Conservation (phyloP, 1,140 invertebrate species). For the Aphelinus certus region DNA sequence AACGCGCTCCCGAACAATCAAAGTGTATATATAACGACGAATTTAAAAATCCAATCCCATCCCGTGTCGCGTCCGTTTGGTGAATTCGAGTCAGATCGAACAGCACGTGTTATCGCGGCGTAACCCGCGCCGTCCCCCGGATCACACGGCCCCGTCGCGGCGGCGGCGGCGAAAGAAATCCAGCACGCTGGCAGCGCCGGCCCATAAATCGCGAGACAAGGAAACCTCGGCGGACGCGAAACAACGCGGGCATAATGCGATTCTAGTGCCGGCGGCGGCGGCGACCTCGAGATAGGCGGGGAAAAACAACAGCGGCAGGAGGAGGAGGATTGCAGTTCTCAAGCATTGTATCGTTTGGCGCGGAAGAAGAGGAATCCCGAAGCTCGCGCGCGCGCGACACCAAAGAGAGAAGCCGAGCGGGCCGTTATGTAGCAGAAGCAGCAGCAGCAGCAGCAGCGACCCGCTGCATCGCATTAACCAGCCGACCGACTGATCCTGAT, state of each 20-base stretch:
- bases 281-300: slow-evolving; percentile 23
- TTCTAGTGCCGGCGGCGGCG: neutral
- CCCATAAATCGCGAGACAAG: neutral
- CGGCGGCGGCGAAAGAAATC: neutral
- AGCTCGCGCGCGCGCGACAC: too few species aligned
- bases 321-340: slow-evolving; percentile 38
- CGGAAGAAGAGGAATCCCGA: too few species aligned
- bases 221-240: neutral
- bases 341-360: slow-evolving; percentile 32
- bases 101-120: too few species aligned
- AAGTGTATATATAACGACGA: too few species aligned
- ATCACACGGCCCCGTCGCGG: too few species aligned
- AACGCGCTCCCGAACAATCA: too few species aligned
- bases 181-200: neutral
- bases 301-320: slow-evolving; percentile 30
- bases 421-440: slow-evolving; percentile 37
- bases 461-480: slow-evolving; percentile 64
- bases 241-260: neutral
- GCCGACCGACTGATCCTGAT: slow-evolving; percentile 65
- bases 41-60: too few species aligned
- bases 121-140: too few species aligned
- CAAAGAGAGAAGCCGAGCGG: slow-evolving; percentile 45
- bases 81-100: too few species aligned
- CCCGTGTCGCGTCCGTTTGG: too few species aligned
- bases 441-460: slow-evolving; percentile 37